Conservation (phyloP, 2,797 vertebrate genomes). For the Huso huso region DNA sequence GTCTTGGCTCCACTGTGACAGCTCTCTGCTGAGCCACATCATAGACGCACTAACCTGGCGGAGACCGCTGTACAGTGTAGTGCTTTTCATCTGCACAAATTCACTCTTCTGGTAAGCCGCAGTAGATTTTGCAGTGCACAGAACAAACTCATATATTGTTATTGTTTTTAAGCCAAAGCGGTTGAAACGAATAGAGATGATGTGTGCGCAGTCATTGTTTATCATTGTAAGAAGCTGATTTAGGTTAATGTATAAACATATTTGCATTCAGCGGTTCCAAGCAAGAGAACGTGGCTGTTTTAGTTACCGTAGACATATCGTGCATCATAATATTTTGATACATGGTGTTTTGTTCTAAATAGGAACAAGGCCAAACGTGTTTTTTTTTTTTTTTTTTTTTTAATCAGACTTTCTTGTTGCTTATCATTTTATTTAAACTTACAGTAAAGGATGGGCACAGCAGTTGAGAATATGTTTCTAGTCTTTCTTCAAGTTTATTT, state of each 20-base stretch:
- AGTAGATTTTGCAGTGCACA: conserved; percentile 47
- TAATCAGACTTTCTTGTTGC: no score
- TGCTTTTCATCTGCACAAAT: conserved; percentile 69
- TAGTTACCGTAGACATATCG: no score
- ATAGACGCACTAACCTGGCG: conserved; percentile 64
- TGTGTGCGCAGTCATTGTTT: not conserved
- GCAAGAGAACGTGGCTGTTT: not conserved
- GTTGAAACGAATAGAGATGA: no score
- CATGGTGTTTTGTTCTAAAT: no score
- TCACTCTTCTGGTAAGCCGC: conserved; percentile 72
- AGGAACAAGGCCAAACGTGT: no score
- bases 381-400: no score
- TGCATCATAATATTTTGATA: no score
- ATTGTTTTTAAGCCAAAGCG: not conserved
- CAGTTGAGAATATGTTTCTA: no score
- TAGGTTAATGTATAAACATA: not conserved
- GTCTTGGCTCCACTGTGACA: conserved; percentile 7
- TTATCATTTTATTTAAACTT: no score
- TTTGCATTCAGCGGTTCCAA: not conserved
- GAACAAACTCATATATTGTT: not conserved
- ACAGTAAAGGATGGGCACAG: no score
- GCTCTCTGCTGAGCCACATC: conserved; percentile 33
- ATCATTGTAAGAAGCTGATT: not conserved
- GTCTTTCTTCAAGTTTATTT: no score
- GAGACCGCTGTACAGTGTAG: conserved; percentile 64